These are phyloP conservation scores for Lepidostoma basale DNA, from an alignment of 1,140 invertebrate genomes.

Conservation along the genomic window DNA sequence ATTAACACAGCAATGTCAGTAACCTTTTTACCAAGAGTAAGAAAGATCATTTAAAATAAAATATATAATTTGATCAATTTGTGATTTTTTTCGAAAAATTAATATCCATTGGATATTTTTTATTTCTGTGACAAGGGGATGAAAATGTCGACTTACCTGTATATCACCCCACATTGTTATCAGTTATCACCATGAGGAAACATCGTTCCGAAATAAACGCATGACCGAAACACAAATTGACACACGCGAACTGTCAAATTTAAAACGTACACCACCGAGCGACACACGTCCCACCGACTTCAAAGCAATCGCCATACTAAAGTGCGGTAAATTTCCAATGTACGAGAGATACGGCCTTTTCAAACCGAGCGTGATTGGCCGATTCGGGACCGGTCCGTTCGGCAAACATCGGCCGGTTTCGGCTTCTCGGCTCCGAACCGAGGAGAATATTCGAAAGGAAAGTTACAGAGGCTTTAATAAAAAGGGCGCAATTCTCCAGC, in stretches of 20 bases:
- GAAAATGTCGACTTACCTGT: conserved; percentile 31
- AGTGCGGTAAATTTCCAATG: conserved; percentile 21
- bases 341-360: conserved; percentile 26
- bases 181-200: conserved; percentile 34
- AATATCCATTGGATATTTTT: no score
- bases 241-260: conserved; percentile 43
- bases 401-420: conserved; percentile 13
- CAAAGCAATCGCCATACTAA: conserved; percentile 36
- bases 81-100: no score
- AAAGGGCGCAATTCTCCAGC: neutral
- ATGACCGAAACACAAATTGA: conserved; percentile 33
- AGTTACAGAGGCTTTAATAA: neutral
- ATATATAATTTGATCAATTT: no score
- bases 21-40: no score
- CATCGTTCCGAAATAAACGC: conserved; percentile 35
- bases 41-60: no score
- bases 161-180: conserved; percentile 44
- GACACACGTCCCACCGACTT: conserved; percentile 33
- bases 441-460: neutral
- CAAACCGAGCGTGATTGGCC: neutral
- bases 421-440: neutral
- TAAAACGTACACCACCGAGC: conserved; percentile 28
- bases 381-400: conserved; percentile 36
- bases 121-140: neutral
- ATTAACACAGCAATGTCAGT: no score